Base-by-base conservation (phyloP, 2,797 vertebrate species). In the Sus cebifrons region DNA sequence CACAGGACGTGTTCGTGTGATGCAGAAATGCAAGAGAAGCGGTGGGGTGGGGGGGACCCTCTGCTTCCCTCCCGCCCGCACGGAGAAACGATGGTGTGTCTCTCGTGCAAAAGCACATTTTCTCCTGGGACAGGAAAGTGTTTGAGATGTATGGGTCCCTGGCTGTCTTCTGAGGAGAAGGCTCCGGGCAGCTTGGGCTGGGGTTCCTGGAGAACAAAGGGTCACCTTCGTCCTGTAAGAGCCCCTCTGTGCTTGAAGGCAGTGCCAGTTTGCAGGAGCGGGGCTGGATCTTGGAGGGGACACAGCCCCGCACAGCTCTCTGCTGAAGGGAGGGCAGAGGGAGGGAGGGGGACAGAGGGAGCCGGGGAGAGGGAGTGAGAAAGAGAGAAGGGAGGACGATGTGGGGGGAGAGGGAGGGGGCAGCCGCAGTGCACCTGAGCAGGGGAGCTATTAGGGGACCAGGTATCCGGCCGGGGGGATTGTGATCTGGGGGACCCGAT, bases 1-100 rank as follows among this genome's bases (percentile, higher is more conserved):
- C 5, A 0, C 0, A 0, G 16, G 44, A 2, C 0, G 0, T 18
- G 23, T 64, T 60, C 18, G 29, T 17, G 3, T 0, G 18, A 9
- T 18, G 17, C 54, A 25, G 0, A 64, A 25, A 7, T 11, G 23
- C n/a, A 0, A 27, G 32, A 2, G 2, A 36, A 21, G 56, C 52
- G 32, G 0, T 12, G 44, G 44, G 32, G 36, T 15, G 0, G 1
- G 16, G 54, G 5, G 25, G 49, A 8, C 10, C 29, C 23, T 36
- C 32, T 17, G 70, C 9, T 40, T 67, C 11, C 73, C 64, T 7
- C 29, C 70, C 25, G 17, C n/a, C 17, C 2, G 3, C 54, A 10
- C 44, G 8, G 18, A 74, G 58, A 68, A 54, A 32, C 27, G 1
- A 0, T 0, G 3, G 13, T 1, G 54, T 0, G 0, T 21, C 21